A percentile compares a stretch with the other conserved stretches of the same genome.
Conservation (phyloP, 2,797 vertebrate genomes). For the Aphelocoma californica region DNA sequence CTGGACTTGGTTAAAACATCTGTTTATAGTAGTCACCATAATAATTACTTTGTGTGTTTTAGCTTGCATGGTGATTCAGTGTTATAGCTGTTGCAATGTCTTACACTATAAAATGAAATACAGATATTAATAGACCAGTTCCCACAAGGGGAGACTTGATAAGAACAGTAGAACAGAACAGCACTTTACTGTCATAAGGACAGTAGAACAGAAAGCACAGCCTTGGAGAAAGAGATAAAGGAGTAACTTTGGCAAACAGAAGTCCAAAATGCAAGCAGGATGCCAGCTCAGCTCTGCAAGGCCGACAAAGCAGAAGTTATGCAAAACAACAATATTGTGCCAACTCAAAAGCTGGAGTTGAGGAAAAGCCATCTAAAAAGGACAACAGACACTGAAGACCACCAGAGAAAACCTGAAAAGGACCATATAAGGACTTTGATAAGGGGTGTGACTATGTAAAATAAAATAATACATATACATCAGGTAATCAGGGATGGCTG, state of each 20-base stretch:
- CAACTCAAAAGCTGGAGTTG: not conserved
- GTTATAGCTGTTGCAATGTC: too few relatives aligned
- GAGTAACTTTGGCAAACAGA: not conserved
- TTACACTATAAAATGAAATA: not conserved
- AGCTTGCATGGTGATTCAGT: not conserved
- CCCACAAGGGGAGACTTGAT: not conserved
- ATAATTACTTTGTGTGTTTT: not conserved
- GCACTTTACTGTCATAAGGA: not conserved
- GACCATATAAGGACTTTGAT: not conserved
- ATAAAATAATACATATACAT: not conserved
- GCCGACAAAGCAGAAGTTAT: not conserved
- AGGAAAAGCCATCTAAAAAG: not conserved
- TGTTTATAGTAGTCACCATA: not conserved
- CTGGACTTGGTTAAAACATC: not conserved
- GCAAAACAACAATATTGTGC: not conserved
- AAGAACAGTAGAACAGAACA: not conserved
- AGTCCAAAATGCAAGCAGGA: not conserved
- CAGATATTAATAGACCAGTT: not conserved
- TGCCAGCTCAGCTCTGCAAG: not conserved
- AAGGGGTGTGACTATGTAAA: not conserved
- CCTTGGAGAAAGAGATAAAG: not conserved
- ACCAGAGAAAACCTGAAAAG: not conserved
- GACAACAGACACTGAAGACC: fast-evolving
- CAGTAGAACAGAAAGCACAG: not conserved
- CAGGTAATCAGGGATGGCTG: too few relatives aligned